Percentiles rank a stretch among this genome's conserved stretches.
Evolutionary conservation across 2,113 vertebrate species (phyloP).

Genomic region (Entosphenus tridentatus): DNA sequence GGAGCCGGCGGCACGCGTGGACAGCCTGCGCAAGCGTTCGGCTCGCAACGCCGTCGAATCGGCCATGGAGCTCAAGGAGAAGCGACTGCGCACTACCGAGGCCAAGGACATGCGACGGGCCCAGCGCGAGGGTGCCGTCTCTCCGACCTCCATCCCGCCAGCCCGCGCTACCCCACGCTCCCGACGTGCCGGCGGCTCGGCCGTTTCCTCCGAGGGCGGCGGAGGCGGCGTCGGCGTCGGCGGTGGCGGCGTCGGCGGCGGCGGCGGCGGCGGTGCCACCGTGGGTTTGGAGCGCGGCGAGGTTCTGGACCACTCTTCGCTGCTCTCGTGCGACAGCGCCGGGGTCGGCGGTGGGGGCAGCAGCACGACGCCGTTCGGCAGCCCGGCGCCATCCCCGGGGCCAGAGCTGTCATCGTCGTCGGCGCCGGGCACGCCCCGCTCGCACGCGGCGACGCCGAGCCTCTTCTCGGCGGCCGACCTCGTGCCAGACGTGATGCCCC

Average conservation of each 20-base stretch:
- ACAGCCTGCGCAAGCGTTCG: slow-evolving; percentile 51
- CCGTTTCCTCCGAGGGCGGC: no score
- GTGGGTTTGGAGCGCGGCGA: slow-evolving; percentile 67
- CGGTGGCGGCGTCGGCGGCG: slow-evolving; percentile 38
- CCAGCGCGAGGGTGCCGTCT: slow-evolving; percentile 61
- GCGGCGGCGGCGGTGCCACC: slow-evolving; percentile 29
- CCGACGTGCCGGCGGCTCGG: no score
- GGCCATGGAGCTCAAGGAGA: slow-evolving; percentile 92
- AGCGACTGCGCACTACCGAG: slow-evolving; percentile 74
- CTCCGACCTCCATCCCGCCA: slow-evolving; percentile 36
- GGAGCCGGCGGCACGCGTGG: slow-evolving; percentile 68
- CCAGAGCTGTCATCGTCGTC: slow-evolving; percentile 45
- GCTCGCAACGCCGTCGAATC: slow-evolving; percentile 64
- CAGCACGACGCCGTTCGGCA: slow-evolving; percentile 52
- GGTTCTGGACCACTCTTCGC: slow-evolving; percentile 77
- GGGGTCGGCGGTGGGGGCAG: no score
- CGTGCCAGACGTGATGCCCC: slow-evolving; percentile 83
- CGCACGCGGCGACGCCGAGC: slow-evolving; percentile 73
- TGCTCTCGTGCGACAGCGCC: slow-evolving; percentile 54
- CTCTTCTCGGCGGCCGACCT: slow-evolving; percentile 80
- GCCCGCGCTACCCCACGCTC: slow-evolving; percentile 29
- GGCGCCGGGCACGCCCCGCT: slow-evolving; percentile 71
- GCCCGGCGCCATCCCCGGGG: slow-evolving; percentile 68
- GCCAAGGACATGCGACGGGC: slow-evolving; percentile 86
- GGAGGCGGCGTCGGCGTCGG: slow-evolving; percentile 25